Evolutionary conservation across 2,113 vertebrate species (phyloP), one percentile per base, ranked within the genome.

Genomic region (Ptilorrhoa leucosticta): DNA sequence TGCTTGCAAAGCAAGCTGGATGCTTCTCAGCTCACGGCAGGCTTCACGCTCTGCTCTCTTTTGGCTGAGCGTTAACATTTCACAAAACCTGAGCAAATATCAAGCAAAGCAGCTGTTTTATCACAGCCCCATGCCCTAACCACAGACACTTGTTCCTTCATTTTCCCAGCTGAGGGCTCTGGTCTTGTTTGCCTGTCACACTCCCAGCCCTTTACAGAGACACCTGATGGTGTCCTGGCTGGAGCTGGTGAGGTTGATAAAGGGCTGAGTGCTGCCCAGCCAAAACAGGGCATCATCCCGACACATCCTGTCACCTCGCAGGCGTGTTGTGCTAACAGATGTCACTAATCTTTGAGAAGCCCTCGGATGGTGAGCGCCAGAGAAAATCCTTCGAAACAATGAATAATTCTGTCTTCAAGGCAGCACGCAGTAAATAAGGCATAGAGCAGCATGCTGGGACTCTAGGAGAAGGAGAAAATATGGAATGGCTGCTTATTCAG

Each of bases 361-460:
- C n/a, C 53, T 83, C 8, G 8, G 73, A 17, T 5, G 15, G 30
- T 6, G 23, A 86, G 47, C 63, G 54, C 45, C 2, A 1, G 33
- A 57, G n/a, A 88, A 93, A 87, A 83, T 17, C 35, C 75, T 90
- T 54, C 76, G 66, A 70, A 83, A 84, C 77, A 81, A 83, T 17
- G 22, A 81, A 12, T 54, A 54, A 61, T 85, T 87, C 70, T 66
- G 14, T 35, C 63, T 77, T 94, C 75, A 73, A 79, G 89, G 60
- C 71, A 73, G 20, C 47, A 26, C 0, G 0, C 21, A 21, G 60
- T 90, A 63, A 88, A 51, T 54, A 73, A 86, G 47, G 35, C 64
- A 30, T 23, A 22, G 40, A 83, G 31, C 3, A 3, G 22, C 27
- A 54, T 0, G 1, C 23, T 28, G 35, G 16, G 15, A 54, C 30